A percentile compares a stretch with the other conserved stretches of the same genome.
Conservation (phyloP, 1,140 invertebrate genomes). For the Drosophila teissieri region DNA sequence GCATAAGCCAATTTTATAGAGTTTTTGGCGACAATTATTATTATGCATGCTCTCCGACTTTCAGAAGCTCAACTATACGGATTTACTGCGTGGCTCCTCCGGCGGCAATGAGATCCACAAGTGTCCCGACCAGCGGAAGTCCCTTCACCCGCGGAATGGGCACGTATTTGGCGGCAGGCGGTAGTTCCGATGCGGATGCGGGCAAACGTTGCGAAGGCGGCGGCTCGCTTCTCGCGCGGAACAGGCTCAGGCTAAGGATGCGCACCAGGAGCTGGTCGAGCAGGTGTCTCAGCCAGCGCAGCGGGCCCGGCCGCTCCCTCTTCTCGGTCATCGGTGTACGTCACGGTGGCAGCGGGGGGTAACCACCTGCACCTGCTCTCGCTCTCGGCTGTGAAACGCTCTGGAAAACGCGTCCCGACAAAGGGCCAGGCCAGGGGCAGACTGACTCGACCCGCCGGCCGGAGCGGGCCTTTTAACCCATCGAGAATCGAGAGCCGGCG, state of each 20-base stretch:
- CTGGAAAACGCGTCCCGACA: conserved; percentile 33
- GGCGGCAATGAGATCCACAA: conserved; percentile 85
- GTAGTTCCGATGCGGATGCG: conserved; percentile 16
- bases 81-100: conserved; percentile 85
- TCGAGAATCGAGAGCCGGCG: conserved; percentile 31
- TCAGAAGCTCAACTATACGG: background rate
- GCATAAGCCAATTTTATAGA: background rate
- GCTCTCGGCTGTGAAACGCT: conserved; percentile 15
- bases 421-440: conserved; percentile 54
- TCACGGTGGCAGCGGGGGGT: conserved; percentile 30
- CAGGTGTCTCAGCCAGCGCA: conserved; percentile 40
- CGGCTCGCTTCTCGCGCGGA: background rate
- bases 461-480: conserved; percentile 64
- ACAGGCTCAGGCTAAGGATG: conserved; percentile 27
- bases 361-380: conserved; percentile 10
- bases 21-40: background rate
- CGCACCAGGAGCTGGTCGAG: conserved; percentile 42
- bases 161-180: conserved; percentile 44
- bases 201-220: background rate
- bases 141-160: conserved; percentile 78
- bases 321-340: conserved; percentile 29
- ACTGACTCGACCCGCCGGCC: conserved; percentile 65
- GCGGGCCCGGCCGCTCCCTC: conserved; percentile 29
- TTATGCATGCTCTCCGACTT: conserved; percentile 4
- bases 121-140: conserved; percentile 86